phyloP scores from a whole-genome alignment of 2,797 vertebrate genomes.

The Discoglossus pictus region DNA sequence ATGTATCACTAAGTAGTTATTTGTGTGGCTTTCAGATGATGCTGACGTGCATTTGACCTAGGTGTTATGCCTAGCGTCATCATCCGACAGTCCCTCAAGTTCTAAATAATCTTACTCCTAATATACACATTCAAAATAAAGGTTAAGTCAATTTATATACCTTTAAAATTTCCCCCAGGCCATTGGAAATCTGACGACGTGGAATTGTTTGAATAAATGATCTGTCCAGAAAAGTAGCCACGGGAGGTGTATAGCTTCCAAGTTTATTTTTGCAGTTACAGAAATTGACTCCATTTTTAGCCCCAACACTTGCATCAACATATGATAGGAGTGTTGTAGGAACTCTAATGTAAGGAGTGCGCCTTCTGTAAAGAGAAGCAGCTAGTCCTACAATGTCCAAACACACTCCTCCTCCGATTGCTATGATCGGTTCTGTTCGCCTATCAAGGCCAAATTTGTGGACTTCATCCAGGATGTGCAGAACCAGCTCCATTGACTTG shows the following conservation, averaged over 20 bases:
- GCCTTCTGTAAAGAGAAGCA: constrained; percentile 75
- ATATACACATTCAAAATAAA: too few relatives aligned
- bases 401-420: constrained; percentile 78
- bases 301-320: constrained; percentile 78
- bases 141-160: too few relatives aligned
- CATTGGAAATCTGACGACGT: constrained; percentile 77
- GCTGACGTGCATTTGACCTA: too few relatives aligned
- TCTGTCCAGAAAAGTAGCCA: constrained; percentile 74
- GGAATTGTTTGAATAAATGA: constrained; percentile 76
- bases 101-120: too few relatives aligned
- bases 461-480: constrained; percentile 76
- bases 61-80: too few relatives aligned
- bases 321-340: constrained; percentile 82
- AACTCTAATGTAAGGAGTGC: constrained; percentile 79
- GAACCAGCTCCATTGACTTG: constrained; percentile 77
- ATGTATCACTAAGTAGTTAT: too few relatives aligned
- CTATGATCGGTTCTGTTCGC: constrained; percentile 78
- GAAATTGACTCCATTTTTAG: constrained; percentile 82
- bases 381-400: constrained; percentile 79
- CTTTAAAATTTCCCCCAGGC: constrained; percentile 82
- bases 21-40: too few relatives aligned
- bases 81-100: too few relatives aligned
- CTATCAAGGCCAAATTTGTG: constrained; percentile 76
- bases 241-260: constrained; percentile 74
- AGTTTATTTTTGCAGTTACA: constrained; percentile 83